Percentiles rank a stretch among this genome's conserved stretches.
phyloP scores from a whole-genome alignment of 2,797 vertebrate species.

The Dicrostonyx torquatus region DNA sequence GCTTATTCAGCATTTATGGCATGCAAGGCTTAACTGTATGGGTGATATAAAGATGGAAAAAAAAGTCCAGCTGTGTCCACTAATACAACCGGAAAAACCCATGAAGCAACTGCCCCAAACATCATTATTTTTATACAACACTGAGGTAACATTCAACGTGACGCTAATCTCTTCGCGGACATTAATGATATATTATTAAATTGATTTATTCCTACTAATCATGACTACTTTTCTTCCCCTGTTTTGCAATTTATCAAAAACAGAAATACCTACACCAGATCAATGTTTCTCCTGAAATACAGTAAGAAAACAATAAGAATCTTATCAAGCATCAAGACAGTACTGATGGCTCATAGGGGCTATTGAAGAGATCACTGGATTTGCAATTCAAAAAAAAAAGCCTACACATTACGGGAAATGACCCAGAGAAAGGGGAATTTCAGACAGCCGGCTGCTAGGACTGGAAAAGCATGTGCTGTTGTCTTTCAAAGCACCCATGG shows the following conservation, averaged over 20 bases:
- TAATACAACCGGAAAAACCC: neutral
- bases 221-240: neutral
- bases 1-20: neutral
- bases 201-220: conserved; percentile 6
- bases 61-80: neutral
- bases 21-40: neutral
- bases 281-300: conserved; percentile 13
- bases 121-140: neutral
- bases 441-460: neutral
- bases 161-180: conserved; percentile 33
- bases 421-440: neutral
- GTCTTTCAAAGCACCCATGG: neutral
- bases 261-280: neutral
- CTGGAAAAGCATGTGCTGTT: neutral
- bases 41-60: neutral
- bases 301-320: neutral
- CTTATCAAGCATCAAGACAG: neutral
- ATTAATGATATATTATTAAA: conserved; percentile 14
- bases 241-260: conserved; percentile 31
- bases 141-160: neutral
- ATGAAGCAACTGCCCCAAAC: neutral
- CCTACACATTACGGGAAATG: neutral
- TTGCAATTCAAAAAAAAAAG: neutral
- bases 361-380: neutral
- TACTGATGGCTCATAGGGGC: neutral